Evolutionary conservation across 2,797 vertebrate species (phyloP).

Genomic region (Carcharodon carcharias): DNA sequence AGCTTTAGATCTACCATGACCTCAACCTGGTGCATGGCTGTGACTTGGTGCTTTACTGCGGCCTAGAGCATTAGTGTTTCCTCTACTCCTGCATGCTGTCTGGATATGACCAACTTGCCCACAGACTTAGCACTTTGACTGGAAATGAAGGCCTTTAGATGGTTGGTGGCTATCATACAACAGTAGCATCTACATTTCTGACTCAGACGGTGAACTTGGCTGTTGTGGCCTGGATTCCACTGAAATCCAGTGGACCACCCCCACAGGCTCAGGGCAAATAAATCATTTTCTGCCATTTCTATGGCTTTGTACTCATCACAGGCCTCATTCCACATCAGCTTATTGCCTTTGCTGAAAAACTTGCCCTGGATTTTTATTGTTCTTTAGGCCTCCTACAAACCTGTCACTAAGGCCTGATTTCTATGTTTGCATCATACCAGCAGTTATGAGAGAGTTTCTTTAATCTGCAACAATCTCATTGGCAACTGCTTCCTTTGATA

Average conservation of each 20-base stretch:
- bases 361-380: background rate
- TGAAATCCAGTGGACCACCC: no score
- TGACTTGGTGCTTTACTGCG: background rate
- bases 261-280: background rate
- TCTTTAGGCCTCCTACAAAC: background rate
- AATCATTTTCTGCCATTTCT: background rate
- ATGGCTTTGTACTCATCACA: background rate
- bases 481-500: no score
- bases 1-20: no score
- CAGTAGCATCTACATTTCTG: background rate
- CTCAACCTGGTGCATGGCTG: no score
- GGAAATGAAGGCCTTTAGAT: background rate
- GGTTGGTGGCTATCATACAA: background rate
- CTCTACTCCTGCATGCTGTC: background rate
- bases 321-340: background rate
- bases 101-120: background rate
- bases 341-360: background rate
- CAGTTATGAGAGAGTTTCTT: no score
- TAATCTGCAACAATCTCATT: no score
- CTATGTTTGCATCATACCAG: no score
- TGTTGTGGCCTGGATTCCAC: no score
- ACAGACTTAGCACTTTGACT: background rate
- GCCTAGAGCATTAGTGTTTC: background rate
- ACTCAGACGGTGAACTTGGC: background rate
- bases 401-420: no score